Conservation (phyloP, 1,140 invertebrate genomes). For the Helicoverpa zea region DNA sequence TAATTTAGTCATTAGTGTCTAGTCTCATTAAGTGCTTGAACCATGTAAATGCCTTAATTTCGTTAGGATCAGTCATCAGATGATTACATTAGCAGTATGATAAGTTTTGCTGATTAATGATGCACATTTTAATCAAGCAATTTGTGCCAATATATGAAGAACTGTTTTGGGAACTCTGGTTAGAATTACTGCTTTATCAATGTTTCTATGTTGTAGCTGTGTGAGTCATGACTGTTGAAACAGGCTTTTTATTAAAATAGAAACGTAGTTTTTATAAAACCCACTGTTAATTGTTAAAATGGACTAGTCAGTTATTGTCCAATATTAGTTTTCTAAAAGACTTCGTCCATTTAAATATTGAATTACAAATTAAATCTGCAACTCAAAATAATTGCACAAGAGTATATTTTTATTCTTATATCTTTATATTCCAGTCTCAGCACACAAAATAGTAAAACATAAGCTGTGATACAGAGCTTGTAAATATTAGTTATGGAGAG, state of each 20-base stretch:
- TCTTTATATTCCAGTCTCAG: conserved; percentile 57
- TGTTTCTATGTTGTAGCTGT: conserved; percentile 35
- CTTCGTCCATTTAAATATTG: conserved; percentile 14
- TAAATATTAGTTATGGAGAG: conserved; percentile 77
- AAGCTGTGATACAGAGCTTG: conserved; percentile 84
- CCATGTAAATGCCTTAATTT: conserved; percentile 29
- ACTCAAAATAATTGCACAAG: conserved; percentile 36
- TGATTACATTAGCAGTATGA: conserved; percentile 19
- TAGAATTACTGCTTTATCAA: conserved; percentile 39
- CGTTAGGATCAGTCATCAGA: conserved; percentile 20
- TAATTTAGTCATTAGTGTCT: conserved; percentile 48
- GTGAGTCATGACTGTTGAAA: conserved; percentile 25
- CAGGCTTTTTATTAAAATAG: conserved; percentile 36
- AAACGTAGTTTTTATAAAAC: conserved; percentile 7
- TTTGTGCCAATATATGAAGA: conserved; percentile 21
- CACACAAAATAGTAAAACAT: conserved; percentile 73
- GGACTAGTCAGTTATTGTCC: conserved; percentile 47
- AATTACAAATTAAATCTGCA: not conserved
- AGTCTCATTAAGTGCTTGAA: conserved; percentile 47
- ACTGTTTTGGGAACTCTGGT: conserved; percentile 40
- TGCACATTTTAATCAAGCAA: not conserved
- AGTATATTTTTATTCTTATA: conserved; percentile 43
- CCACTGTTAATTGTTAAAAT: conserved; percentile 11
- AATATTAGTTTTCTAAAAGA: conserved; percentile 37
- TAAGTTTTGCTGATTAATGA: conserved; percentile 18